Evolutionary conservation across 2,797 vertebrate genomes (phyloP), one percentile per base, ranked within the genome.

Genomic region (Rallus crepitans): DNA sequence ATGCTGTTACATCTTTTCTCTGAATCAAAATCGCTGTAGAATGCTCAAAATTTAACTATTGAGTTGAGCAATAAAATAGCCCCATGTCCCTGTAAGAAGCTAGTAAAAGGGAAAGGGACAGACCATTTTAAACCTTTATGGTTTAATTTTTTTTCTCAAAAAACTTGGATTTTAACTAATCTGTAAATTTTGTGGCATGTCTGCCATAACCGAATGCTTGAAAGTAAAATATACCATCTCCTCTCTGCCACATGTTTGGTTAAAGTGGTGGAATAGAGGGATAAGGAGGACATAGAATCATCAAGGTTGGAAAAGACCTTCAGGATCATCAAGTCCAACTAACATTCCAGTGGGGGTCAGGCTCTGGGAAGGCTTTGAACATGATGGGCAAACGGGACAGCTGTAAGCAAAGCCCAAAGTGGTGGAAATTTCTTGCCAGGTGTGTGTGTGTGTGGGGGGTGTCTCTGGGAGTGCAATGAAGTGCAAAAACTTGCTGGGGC

Each of bases 301-400:
- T 47, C 47, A 47, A 47, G 20, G 45, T 47, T 47, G 45, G 20
- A 47, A 47, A 47, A 47, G 47, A 47, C 47, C 47, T 47, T 21
- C 20, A 23, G 11, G 21, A 47, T 47, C 47, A 47, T 47, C 18
- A 45, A 45, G 42, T 45, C 16, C 42, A 45, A 45, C 42, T 45
- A 19, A 45, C 42, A 87, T 48, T 37, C 18, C 57, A 33, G 2
- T 75, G 2, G 12, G 5, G 12, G 4, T 23, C 0, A 0, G 21
- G 28, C 21, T 35, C 35, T 0, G 0, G 21, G 31, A 48, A 45
- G 10, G 53, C 31, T 87, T 60, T 47, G 56, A 53, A 25, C 5
- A 8, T 1, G 75, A 4, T 7, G 4, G n/a, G 7, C 37, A 37
- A 76, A 12, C 6, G 25, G 33, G 10, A 53, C 42, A 65, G 15